phyloP scores from a whole-genome alignment of 2,113 vertebrate species.

The Neogobius melanostomus region DNA sequence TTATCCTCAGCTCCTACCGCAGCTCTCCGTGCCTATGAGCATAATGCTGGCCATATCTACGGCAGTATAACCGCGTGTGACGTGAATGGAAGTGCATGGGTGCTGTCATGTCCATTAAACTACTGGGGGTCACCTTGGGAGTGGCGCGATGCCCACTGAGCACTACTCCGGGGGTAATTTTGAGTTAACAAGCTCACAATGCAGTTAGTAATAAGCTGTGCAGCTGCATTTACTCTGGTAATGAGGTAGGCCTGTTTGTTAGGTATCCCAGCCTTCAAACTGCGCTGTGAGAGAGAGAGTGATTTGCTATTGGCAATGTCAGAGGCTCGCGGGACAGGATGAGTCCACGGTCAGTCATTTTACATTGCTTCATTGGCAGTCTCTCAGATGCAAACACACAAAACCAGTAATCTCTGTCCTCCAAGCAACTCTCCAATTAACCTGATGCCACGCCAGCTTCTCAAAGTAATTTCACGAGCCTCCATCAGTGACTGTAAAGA shows the following conservation, averaged over 20 bases:
- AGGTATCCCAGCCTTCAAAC: constrained; percentile 9
- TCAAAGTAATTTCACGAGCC: constrained; percentile 42
- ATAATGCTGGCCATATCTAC: constrained; percentile 11
- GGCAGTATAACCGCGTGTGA: constrained; percentile 21
- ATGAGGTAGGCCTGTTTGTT: constrained; percentile 38
- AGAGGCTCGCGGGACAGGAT: constrained; percentile 43
- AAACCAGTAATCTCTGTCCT: constrained; percentile 12
- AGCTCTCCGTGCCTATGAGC: constrained; percentile 24
- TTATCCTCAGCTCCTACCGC: constrained; percentile 32
- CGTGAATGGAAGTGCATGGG: not conserved
- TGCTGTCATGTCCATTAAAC: constrained; percentile 29
- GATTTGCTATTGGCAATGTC: constrained; percentile 18
- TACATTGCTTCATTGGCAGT: constrained; percentile 12
- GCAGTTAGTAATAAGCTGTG: constrained; percentile 42
- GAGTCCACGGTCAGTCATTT: constrained; percentile 33
- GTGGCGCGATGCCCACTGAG: constrained; percentile 8
- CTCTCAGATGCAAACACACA: constrained; percentile 30
- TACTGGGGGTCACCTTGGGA: constrained; percentile 35
- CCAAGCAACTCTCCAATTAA: constrained; percentile 63
- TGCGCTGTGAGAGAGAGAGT: constrained; percentile 7
- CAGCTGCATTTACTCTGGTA: constrained; percentile 24
- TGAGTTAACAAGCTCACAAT: constrained; percentile 34
- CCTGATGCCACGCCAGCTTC: constrained; percentile 30
- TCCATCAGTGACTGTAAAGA: constrained; percentile 12
- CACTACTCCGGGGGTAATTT: constrained; percentile 7